Conservation (phyloP, 2,797 vertebrate species). For the Odontamblyopus lacepedii region DNA sequence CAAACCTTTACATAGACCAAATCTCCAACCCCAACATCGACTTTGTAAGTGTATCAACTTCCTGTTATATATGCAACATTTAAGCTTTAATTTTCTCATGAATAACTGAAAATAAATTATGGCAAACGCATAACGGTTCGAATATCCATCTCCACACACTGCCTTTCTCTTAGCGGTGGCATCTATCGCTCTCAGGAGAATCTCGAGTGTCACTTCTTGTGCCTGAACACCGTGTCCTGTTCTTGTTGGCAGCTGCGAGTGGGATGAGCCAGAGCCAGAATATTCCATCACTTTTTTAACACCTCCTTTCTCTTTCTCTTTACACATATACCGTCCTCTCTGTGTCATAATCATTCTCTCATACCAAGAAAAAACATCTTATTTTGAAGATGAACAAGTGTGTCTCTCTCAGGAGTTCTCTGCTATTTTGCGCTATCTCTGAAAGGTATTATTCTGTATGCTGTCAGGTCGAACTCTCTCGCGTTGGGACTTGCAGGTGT, state of each 20-base stretch:
- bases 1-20: not conserved
- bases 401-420: constrained; percentile 38
- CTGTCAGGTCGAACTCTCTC: constrained; percentile 35
- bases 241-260: constrained; percentile 59
- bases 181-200: constrained; percentile 40
- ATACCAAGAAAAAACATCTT: constrained; percentile 21
- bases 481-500: constrained; percentile 32
- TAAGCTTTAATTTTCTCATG: no score
- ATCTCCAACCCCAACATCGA: not conserved
- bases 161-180: constrained; percentile 31
- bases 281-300: constrained; percentile 60
- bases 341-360: constrained; percentile 38
- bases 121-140: not conserved
- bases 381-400: constrained; percentile 53
- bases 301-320: constrained; percentile 46
- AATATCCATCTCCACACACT: constrained; percentile 5
- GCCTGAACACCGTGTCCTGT: constrained; percentile 58
- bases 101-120: not conserved
- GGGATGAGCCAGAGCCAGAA: constrained; percentile 52
- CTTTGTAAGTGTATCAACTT: not conserved
- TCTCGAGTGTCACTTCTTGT: constrained; percentile 56
- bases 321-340: constrained; percentile 25
- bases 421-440: constrained; percentile 61
- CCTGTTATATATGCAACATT: no score
- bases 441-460: constrained; percentile 52